A percentile compares a stretch with the other conserved stretches of the same genome.
Conservation (phyloP, 2,113 vertebrate genomes). For the Chloropsis cyanopogon region DNA sequence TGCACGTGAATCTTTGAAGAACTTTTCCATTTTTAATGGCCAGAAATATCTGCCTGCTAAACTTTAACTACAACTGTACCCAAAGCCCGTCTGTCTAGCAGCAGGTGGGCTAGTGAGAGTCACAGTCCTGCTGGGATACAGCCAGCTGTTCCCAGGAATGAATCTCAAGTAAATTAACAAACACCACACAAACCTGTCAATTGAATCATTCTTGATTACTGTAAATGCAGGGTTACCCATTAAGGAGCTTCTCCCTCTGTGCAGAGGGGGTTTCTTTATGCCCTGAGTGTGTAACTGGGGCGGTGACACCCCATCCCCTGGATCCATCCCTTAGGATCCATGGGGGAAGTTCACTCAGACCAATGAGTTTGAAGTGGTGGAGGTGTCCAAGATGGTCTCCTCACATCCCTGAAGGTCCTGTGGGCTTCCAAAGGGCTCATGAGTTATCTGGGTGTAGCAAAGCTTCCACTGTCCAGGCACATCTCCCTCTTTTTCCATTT, state of each 20-base stretch:
- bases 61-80: slow-evolving; percentile 64
- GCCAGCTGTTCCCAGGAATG: slow-evolving; percentile 75
- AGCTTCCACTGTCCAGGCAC: not conserved
- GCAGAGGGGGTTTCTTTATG: not conserved
- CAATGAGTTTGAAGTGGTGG: not conserved
- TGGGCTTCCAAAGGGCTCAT: not conserved
- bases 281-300: not conserved
- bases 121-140: slow-evolving; percentile 72
- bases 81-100: slow-evolving; percentile 64
- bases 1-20: slow-evolving; percentile 7
- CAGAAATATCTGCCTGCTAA: slow-evolving; percentile 67
- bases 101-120: slow-evolving; percentile 73
- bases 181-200: slow-evolving; percentile 76
- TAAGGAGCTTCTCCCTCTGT: not conserved
- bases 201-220: slow-evolving; percentile 68
- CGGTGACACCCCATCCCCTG: not conserved
- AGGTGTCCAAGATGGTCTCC: not conserved
- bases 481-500: not conserved
- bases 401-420: not conserved
- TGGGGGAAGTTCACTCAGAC: not conserved
- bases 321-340: not conserved
- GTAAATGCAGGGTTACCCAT: slow-evolving; percentile 42
- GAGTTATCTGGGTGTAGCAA: not conserved
- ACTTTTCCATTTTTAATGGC: slow-evolving; percentile 65
- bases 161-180: slow-evolving; percentile 77